Conservation (phyloP, 1,140 invertebrate species). For the Frieseomelitta varia region DNA sequence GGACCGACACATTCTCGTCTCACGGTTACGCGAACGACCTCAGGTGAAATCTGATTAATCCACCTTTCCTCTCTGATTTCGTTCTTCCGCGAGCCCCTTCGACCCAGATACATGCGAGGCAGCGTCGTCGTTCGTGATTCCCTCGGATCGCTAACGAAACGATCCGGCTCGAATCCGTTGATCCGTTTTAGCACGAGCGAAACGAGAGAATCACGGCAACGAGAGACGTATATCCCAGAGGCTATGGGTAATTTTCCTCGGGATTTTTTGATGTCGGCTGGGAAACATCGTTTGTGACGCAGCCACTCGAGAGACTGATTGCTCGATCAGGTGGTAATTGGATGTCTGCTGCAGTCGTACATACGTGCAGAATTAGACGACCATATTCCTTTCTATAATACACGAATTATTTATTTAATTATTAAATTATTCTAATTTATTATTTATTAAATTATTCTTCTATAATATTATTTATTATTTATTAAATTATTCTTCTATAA, state of each 20-base stretch:
- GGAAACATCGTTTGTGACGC: neutral
- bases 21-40: constrained; percentile 18
- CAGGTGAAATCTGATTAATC: constrained; percentile 42
- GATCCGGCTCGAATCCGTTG: constrained; percentile 6
- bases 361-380: neutral
- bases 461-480: too few species aligned
- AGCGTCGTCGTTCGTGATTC: neutral
- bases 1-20: constrained; percentile 25
- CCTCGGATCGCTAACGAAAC: constrained; percentile 5
- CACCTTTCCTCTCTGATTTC: constrained; percentile 29
- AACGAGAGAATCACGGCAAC: neutral
- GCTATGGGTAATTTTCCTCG: neutral
- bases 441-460: too few species aligned
- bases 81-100: neutral
- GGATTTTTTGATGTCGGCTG: neutral
- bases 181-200: constrained; percentile 2
- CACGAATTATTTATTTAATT: too few species aligned
- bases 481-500: too few species aligned
- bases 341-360: neutral
- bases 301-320: neutral
- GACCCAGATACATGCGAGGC: constrained; percentile 22
- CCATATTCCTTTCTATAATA: neutral
- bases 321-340: neutral
- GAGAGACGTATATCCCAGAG: neutral
- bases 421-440: too few species aligned